Evolutionary conservation across 2,888 invertebrate genomes (phyloP).

Genomic region (Monoplex corrugatus): DNA sequence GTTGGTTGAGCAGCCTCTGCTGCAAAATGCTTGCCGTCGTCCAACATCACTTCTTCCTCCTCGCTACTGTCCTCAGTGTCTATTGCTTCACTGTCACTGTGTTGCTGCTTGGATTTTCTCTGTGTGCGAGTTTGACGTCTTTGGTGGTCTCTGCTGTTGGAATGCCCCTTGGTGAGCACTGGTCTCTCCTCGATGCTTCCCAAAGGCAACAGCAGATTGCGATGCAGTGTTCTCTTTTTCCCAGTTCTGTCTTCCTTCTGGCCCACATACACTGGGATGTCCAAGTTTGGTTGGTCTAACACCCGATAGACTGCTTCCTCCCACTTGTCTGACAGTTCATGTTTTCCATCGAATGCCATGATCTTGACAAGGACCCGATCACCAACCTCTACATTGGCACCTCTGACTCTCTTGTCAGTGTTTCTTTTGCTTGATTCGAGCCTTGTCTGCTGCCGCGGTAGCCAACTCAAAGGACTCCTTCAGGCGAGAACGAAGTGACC

Average conservation of each 20-base stretch:
- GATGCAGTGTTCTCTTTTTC: constrained; percentile 32
- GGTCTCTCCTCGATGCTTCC: no score
- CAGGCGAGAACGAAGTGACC: neutral
- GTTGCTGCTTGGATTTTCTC: no score
- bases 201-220: constrained; percentile 33
- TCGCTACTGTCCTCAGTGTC: no score
- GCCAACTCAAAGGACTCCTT: neutral
- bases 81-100: no score
- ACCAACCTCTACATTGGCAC: constrained; percentile 6
- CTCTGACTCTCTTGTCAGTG: constrained; percentile 32
- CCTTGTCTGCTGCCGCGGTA: neutral
- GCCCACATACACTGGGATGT: constrained; percentile 46
- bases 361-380: constrained; percentile 44
- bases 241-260: constrained; percentile 23
- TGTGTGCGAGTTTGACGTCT: no score
- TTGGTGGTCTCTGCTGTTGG: no score
- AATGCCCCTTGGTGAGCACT: no score
- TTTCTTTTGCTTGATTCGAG: neutral
- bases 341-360: constrained; percentile 42
- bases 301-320: constrained; percentile 34
- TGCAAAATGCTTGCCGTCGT: no score
- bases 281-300: constrained; percentile 15
- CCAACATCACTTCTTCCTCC: no score
- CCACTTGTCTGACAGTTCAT: constrained; percentile 37
- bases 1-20: no score